Evolutionary conservation across 2,113 vertebrate species (phyloP), one percentile per base, ranked within the genome.

Genomic region (Corythaixoides concolor): DNA sequence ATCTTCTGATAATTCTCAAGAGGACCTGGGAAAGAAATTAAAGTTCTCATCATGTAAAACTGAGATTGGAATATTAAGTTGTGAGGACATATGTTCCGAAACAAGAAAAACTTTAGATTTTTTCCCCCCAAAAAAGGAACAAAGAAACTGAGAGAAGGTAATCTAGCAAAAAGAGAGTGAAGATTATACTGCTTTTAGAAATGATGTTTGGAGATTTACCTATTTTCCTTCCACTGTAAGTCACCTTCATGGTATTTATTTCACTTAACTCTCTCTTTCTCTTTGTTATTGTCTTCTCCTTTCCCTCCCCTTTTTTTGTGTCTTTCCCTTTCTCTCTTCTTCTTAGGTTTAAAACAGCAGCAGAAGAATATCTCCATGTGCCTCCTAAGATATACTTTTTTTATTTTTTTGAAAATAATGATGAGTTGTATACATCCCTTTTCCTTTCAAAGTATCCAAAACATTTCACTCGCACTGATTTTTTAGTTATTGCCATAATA

Each of bases 211-310:
- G 35, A 68, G 15, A 70, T 43, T 84, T 33, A 14, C 1, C 0
- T 85, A 27, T 85, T 92, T 95, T 92, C 73, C 73, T 89, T 81
- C 62, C 79, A 22, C 35, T 79, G 92, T 93, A 60, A 79, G 35
- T 41, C 83, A 69, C 39, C 50, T 87, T 85, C 47, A 75, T 64
- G 32, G 20, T 92, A 95, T 89, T 86, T 93, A 88, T 82, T 87
- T 96, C 47, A 79, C 33, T 92, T 95, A 93, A 92, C 75, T 89
- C 93, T 93, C 87, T 95, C 78, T 96, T 95, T 95, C 94, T 97
- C 92, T 96, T 82, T 97, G 84, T 96, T 84, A 94, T 91, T 89
- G 78, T 95, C 91, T 37, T 90, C 52, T 83, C 88, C 15, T 93
- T 80, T 90, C 96, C 17, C 33, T 15, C 70, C 85, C 72, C 22